phyloP scores from a whole-genome alignment of 1,140 invertebrate species.

The Chrysomallon squamiferum region DNA sequence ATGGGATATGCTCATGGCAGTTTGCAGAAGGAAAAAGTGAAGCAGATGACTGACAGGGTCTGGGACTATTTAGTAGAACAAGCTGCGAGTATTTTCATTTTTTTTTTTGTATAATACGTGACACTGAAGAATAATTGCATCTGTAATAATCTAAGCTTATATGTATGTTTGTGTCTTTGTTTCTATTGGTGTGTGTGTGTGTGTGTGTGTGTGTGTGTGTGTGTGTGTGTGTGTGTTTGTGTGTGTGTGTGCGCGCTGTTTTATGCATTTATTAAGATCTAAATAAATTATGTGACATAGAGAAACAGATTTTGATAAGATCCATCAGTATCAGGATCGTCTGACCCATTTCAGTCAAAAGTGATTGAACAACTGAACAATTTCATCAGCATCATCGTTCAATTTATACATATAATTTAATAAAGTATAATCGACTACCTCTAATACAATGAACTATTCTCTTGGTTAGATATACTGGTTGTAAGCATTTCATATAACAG shows the following conservation, averaged over 20 bases:
- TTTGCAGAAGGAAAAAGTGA: conserved; percentile 25
- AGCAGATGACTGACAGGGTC: conserved; percentile 29
- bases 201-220: not conserved
- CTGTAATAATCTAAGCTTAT: not conserved
- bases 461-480: no score
- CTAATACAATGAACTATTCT: no score
- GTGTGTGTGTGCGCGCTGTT: not conserved
- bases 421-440: no score
- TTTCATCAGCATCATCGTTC: no score
- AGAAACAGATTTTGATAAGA: no score
- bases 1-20: conserved; percentile 48
- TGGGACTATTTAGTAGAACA: conserved; percentile 48
- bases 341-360: no score
- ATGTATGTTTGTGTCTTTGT: not conserved
- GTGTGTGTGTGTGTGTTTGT: not conserved
- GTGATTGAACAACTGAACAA: no score
- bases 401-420: no score
- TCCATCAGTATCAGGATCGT: no score
- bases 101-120: not conserved
- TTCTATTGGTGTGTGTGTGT: not conserved
- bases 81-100: conserved; percentile 26
- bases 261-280: no score
- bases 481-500: no score
- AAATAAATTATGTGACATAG: no score
- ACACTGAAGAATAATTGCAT: not conserved